Conservation (phyloP, 2,113 vertebrate genomes). For the Oreamnos americanus region DNA sequence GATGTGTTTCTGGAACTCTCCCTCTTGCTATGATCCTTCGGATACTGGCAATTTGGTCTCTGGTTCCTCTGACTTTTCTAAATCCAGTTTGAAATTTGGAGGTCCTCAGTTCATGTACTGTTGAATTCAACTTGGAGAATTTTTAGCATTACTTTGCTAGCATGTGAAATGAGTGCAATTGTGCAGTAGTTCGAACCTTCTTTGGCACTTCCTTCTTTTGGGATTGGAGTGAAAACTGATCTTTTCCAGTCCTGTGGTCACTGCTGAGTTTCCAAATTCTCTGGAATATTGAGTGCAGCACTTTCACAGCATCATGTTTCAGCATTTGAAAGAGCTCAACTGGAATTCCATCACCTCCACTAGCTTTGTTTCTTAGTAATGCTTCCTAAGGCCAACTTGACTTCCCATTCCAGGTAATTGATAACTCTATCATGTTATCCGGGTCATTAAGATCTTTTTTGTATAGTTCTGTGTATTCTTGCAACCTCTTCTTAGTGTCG, state of each 20-base stretch:
- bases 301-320: background rate
- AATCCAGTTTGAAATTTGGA: background rate
- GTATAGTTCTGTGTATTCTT: background rate
- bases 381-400: background rate
- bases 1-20: background rate
- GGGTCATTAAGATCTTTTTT: background rate
- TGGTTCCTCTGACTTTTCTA: background rate
- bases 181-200: background rate
- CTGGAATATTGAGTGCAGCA: background rate
- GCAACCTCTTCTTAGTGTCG: background rate
- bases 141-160: background rate
- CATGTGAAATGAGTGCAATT: background rate
- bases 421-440: background rate
- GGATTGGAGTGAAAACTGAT: background rate
- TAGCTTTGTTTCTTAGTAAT: background rate
- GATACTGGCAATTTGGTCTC: background rate
- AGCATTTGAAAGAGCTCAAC: background rate
- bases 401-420: background rate
- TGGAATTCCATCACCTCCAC: background rate
- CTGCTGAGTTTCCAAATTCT: background rate
- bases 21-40: background rate
- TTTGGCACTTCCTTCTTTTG: background rate
- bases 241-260: background rate
- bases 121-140: background rate
- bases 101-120: rapidly evolving